phyloP scores from a whole-genome alignment of 2,888 invertebrate genomes.

The Lamproptera curius region DNA sequence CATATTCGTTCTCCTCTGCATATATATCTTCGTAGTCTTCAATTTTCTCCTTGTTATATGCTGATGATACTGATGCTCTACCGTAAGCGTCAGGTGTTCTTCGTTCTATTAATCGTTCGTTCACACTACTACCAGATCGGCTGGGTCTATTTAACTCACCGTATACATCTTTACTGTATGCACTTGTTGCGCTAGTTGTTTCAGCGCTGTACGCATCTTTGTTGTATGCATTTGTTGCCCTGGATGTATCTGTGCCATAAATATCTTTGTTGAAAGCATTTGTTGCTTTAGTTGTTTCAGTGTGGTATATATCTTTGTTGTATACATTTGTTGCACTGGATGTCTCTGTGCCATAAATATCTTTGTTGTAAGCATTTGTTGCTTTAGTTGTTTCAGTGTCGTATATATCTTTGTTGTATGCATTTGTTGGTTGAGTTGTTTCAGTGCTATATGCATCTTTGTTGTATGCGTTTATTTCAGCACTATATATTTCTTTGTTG shows the following conservation, averaged over 20 bases:
- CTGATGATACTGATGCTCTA: slow-evolving; percentile 74
- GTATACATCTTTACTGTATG: slow-evolving; percentile 56
- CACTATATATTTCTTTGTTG: slow-evolving; percentile 59
- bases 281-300: slow-evolving; percentile 37
- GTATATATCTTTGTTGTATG: slow-evolving; percentile 56
- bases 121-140: slow-evolving; percentile 44
- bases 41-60: slow-evolving; percentile 58
- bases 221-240: slow-evolving; percentile 43
- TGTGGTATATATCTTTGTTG: slow-evolving; percentile 56
- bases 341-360: slow-evolving; percentile 57
- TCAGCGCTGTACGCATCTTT: slow-evolving; percentile 62
- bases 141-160: slow-evolving; percentile 53
- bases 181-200: slow-evolving; percentile 38
- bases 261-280: slow-evolving; percentile 52
- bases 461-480: slow-evolving; percentile 45
- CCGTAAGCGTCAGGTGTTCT: slow-evolving; percentile 92
- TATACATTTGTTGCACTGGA: slow-evolving; percentile 43
- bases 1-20: slow-evolving; percentile 57
- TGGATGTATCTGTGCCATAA: slow-evolving; percentile 51
- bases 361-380: slow-evolving; percentile 46
- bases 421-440: slow-evolving; percentile 38
- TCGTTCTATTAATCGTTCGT: slow-evolving; percentile 79
- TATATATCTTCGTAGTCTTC: slow-evolving; percentile 90
- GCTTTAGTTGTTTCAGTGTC: slow-evolving; percentile 44
- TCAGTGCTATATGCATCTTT: no score